A percentile compares a stretch with the other conserved stretches of the same genome.
phyloP scores from a whole-genome alignment of 2,113 vertebrate genomes.

The Phalacrocorax pelagicus region DNA sequence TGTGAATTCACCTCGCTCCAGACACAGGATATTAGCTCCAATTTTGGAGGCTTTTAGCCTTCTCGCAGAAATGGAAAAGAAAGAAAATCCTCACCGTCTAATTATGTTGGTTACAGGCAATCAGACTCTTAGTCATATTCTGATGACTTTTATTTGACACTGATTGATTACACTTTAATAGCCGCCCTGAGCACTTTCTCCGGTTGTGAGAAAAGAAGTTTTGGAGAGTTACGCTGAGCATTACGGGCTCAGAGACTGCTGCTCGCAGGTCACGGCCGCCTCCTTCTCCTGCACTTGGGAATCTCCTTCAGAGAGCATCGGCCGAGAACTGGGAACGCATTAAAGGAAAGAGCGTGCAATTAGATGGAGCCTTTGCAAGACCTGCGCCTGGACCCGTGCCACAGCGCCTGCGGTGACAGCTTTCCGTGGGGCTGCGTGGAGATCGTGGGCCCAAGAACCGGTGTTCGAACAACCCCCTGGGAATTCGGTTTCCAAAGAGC shows the following conservation, averaged over 20 bases:
- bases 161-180: constrained; percentile 49
- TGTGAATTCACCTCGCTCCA: background rate
- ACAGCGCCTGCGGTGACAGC: background rate
- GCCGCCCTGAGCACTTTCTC: background rate
- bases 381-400: background rate
- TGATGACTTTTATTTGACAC: background rate
- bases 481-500: background rate
- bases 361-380: fast-evolving
- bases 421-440: background rate
- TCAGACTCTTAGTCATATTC: constrained; percentile 6
- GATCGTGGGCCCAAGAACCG: background rate
- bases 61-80: background rate
- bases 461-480: background rate
- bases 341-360: background rate
- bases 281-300: background rate
- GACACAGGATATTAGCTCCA: constrained; percentile 1
- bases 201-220: background rate
- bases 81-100: background rate
- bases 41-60: constrained; percentile 2
- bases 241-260: fast-evolving
- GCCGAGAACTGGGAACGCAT: background rate
- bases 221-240: background rate
- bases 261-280: background rate
- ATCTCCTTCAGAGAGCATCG: background rate
- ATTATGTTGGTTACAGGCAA: constrained; percentile 16